A percentile compares a stretch with the other conserved stretches of the same genome.
These are phyloP conservation scores for Panagrolaimus sp. DNA, from an alignment of 1,140 invertebrate species.

Conservation along the genomic window DNA sequence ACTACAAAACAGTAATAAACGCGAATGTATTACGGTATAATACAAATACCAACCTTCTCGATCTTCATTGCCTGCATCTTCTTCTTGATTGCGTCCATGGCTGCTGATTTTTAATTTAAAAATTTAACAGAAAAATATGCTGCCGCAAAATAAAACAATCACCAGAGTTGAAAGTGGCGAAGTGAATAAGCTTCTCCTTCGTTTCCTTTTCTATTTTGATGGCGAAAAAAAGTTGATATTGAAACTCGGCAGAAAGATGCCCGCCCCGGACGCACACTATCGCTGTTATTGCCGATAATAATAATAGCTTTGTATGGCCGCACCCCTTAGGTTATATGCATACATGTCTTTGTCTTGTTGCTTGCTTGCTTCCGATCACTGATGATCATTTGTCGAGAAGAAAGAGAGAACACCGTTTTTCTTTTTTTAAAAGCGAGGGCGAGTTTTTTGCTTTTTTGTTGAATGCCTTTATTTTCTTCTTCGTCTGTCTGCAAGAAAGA, in stretches of 20 bases:
- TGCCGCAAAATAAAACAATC: constrained; percentile 18
- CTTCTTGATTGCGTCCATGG: constrained; percentile 99
- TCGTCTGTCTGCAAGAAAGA: neutral
- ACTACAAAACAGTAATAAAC: constrained; percentile 9
- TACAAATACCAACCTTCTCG: constrained; percentile 68
- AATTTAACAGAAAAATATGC: neutral
- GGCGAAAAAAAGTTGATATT: too few relatives aligned
- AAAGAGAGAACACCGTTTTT: too few relatives aligned
- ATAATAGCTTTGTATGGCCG: neutral
- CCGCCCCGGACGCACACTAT: neutral
- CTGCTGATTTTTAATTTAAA: constrained; percentile 34
- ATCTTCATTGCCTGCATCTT: constrained; percentile 99
- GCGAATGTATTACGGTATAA: neutral
- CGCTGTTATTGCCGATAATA: neutral
- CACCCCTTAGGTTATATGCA: too few relatives aligned
- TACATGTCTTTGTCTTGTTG: neutral
- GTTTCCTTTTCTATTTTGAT: neutral
- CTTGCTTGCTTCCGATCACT: neutral
- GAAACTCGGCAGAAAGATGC: neutral
- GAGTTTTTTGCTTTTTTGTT: neutral
- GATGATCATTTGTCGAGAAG: too few relatives aligned
- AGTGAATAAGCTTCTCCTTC: neutral
- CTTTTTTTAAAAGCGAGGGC: neutral
- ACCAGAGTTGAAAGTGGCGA: neutral
- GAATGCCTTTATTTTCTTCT: neutral